These are phyloP conservation scores for Hassar affinis DNA, from an alignment of 2,113 vertebrate species.

Conservation along the genomic window DNA sequence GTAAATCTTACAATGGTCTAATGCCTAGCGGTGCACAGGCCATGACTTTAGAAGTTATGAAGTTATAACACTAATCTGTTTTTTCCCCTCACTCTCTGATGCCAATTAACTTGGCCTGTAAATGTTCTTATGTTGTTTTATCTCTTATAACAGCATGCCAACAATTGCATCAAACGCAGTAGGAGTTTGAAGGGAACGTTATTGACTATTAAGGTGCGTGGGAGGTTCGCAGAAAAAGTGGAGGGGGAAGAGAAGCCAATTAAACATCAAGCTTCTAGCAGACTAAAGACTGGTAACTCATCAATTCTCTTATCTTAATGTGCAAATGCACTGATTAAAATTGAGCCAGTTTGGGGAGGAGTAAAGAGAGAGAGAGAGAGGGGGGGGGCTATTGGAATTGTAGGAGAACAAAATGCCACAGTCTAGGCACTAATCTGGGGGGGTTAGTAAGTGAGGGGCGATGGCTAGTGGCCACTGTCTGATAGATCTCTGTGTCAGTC, in stretches of 20 bases:
- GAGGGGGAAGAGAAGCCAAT: constrained; percentile 57
- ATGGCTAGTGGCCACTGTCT: constrained; percentile 20
- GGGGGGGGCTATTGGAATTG: constrained; percentile 54
- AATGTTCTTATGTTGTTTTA: constrained; percentile 76
- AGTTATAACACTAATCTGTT: constrained; percentile 72
- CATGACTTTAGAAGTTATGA: constrained; percentile 82
- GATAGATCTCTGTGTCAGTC: constrained; percentile 40
- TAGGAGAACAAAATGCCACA: constrained; percentile 51
- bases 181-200: constrained; percentile 59
- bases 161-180: constrained; percentile 68
- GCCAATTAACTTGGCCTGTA: constrained; percentile 74
- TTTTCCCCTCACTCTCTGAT: constrained; percentile 58
- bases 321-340: constrained; percentile 74
- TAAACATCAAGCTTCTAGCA: constrained; percentile 64
- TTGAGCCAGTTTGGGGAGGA: constrained; percentile 49
- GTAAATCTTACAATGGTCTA: constrained; percentile 77
- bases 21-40: constrained; percentile 78
- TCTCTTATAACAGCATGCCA: constrained; percentile 61
- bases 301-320: constrained; percentile 75
- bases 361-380: no score
- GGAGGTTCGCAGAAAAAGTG: constrained; percentile 48
- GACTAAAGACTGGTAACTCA: constrained; percentile 65
- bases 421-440: constrained; percentile 36
- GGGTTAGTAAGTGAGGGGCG: not conserved
- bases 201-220: constrained; percentile 65